These are phyloP conservation scores for Lysandra bellargus DNA, from an alignment of 2,888 invertebrate genomes.

Conservation along the genomic window DNA sequence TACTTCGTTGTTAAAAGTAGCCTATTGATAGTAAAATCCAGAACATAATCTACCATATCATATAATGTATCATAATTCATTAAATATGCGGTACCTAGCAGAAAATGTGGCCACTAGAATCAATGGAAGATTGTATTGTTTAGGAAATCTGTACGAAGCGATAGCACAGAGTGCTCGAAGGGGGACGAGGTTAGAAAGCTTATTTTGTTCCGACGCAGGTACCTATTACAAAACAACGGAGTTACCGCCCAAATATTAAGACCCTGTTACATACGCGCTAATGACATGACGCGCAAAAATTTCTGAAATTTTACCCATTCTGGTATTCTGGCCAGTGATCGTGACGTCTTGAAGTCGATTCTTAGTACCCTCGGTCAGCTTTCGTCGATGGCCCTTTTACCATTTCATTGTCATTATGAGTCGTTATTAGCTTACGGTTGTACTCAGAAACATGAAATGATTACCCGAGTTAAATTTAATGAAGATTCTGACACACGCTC, in stretches of 20 bases:
- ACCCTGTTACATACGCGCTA: conserved; percentile 46
- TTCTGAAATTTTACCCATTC: not conserved
- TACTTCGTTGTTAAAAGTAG: too few relatives aligned
- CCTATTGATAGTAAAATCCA: too few relatives aligned
- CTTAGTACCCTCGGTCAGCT: not conserved
- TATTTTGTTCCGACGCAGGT: conserved; percentile 56
- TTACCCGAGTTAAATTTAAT: too few relatives aligned
- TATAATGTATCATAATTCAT: too few relatives aligned
- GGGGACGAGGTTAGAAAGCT: conserved; percentile 68
- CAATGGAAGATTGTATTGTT: not conserved
- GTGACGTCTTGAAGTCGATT: not conserved
- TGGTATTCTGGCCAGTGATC: not conserved
- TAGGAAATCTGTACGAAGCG: not conserved
- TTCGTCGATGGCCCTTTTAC: too few relatives aligned
- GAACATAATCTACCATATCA: too few relatives aligned
- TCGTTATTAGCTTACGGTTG: not conserved
- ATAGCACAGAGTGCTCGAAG: conserved; percentile 50
- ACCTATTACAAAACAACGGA: conserved; percentile 35
- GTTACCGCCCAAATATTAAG: conserved; percentile 49
- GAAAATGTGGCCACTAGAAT: not conserved
- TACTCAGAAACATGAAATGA: too few relatives aligned
- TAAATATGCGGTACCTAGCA: too few relatives aligned
- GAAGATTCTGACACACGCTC: too few relatives aligned
- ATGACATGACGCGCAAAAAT: not conserved
- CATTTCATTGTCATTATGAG: not conserved